Evolutionary conservation across 1,140 invertebrate genomes (phyloP), one percentile per base, ranked within the genome.

Genomic region (Drosophila elegans): DNA sequence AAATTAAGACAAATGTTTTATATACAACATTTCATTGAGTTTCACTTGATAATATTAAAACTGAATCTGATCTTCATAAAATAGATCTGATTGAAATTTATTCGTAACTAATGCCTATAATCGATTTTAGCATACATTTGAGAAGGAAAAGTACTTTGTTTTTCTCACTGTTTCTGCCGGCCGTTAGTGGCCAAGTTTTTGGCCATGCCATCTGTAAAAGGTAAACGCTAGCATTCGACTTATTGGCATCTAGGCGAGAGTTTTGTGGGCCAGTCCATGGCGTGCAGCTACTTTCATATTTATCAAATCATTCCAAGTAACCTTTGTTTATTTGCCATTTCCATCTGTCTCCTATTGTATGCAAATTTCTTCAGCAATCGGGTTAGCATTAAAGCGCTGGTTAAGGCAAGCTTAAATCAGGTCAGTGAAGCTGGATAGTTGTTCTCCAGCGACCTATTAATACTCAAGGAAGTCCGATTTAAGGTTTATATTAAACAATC

Each of bases 141-240:
- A 1, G n/a, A 10, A 32, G 4, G 29, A 32, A 32, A 32, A 32
- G 6, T 32, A 32, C 29, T 32, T 32, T 16, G 13, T 25, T 42
- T 60, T 42, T 42, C 27, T 34, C 16, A 7, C 38, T 63, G 54
- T 27, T 9, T 42, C 16, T 53, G 27, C 38, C 52, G 53, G 39
- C 59, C 75, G 80, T 75, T 83, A 75, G 71, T 72, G 60, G 44
- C 69, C 57, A 74, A 59, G 41, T 61, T 73, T 81, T 81, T 81
- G 78, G 78, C n/a, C 74, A 78, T 63, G 56, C 68, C n/a, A 13
- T 32, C 73, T 53, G 46, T 27, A 84, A 86, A 84, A 86, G 81
- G 81, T 59, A 77, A 77, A 86, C 60, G 48, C 63, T 45, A 62
- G 73, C 46, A 69, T 66, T 52, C 74, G 67, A 78, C 67, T 80